A percentile compares a stretch with the other conserved stretches of the same genome.
These are phyloP conservation scores for Sarcophaga bullata DNA, from an alignment of 1,140 invertebrate genomes.

Conservation along the genomic window DNA sequence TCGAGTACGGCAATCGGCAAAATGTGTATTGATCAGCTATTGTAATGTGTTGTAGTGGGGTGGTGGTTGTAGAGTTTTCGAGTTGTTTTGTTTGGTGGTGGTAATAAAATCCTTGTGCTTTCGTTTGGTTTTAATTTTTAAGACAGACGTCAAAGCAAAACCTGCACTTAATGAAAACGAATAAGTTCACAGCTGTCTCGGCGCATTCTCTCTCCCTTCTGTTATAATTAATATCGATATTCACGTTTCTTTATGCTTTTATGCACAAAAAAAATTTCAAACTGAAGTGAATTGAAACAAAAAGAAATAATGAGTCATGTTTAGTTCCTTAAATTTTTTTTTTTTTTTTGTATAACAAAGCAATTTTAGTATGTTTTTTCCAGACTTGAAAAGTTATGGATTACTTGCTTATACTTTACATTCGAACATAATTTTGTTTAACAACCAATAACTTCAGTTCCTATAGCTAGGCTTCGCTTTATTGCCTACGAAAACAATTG, in stretches of 20 bases:
- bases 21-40: neutral
- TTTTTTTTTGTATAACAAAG: too few relatives aligned
- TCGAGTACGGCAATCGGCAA: too few relatives aligned
- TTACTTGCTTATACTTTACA: too few relatives aligned
- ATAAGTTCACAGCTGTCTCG: neutral
- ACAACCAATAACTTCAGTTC: too few relatives aligned
- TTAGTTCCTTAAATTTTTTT: neutral
- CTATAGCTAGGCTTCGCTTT: too few relatives aligned
- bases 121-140: neutral
- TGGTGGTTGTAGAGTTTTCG: neutral
- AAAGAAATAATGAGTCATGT: neutral
- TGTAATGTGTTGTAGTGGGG: neutral
- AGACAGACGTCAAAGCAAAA: conserved; percentile 1
- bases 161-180: neutral
- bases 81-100: neutral
- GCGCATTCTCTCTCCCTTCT: neutral
- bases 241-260: neutral
- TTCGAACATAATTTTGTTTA: too few relatives aligned
- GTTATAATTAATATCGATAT: conserved; percentile 1
- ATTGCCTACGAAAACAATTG: too few relatives aligned
- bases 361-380: too few relatives aligned
- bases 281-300: neutral
- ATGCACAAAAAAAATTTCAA: neutral
- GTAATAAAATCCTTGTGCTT: neutral
- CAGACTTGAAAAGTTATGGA: too few relatives aligned